Conservation (phyloP, 2,888 invertebrate genomes). For the Microctonus aethiopoides region DNA sequence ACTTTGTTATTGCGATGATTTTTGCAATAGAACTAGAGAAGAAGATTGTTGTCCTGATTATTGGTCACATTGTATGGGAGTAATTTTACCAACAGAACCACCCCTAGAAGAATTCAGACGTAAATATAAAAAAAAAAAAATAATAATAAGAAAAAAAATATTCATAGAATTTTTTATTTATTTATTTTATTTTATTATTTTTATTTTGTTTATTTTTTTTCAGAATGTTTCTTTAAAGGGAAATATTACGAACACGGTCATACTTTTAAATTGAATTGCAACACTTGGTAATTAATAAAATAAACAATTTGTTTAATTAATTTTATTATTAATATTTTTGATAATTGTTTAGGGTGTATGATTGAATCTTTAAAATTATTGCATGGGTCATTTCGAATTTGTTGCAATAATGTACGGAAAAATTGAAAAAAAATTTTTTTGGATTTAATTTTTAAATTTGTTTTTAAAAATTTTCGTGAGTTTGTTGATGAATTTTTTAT, state of each 20-base stretch:
- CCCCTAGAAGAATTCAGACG: slow-evolving; percentile 44
- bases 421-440: too few relatives aligned
- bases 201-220: slow-evolving; percentile 41
- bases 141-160: too few relatives aligned
- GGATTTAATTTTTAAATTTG: too few relatives aligned
- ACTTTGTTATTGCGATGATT: slow-evolving; percentile 93
- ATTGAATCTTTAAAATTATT: too few relatives aligned
- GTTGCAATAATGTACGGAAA: too few relatives aligned
- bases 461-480: too few relatives aligned
- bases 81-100: slow-evolving; percentile 44
- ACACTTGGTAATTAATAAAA: slow-evolving; percentile 79
- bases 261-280: slow-evolving; percentile 76
- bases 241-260: slow-evolving; percentile 69
- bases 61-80: slow-evolving; percentile 76
- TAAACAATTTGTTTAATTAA: too few relatives aligned
- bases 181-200: neutral
- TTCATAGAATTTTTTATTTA: neutral
- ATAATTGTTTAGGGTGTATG: too few relatives aligned
- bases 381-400: too few relatives aligned
- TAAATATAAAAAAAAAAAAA: slow-evolving; percentile 29
- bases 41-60: slow-evolving; percentile 96
- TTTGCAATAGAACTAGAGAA: slow-evolving; percentile 80
- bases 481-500: too few relatives aligned
- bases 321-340: too few relatives aligned
- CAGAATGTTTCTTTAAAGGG: slow-evolving; percentile 71